phyloP scores from a whole-genome alignment of 2,797 vertebrate genomes.

The Syndactyla subalaris region DNA sequence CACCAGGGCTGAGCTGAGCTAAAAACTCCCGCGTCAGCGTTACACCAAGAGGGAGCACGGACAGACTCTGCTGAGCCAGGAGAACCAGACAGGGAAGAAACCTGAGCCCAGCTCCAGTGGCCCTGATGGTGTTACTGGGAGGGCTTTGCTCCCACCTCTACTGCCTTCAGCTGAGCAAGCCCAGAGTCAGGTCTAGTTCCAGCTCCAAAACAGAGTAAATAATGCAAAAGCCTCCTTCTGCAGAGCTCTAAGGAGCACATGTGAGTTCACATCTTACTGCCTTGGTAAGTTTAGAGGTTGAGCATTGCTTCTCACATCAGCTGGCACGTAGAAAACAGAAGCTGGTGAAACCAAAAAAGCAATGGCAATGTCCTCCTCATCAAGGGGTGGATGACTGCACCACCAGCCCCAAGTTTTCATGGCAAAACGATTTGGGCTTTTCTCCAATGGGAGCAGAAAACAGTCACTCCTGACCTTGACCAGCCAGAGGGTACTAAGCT shows the following conservation, averaged over 20 bases:
- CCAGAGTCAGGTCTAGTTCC: constrained; percentile 1
- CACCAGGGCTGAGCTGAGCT: background rate
- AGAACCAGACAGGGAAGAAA: background rate
- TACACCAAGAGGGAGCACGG: background rate
- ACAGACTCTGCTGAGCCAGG: background rate
- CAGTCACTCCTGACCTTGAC: constrained; percentile 2
- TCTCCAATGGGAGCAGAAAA: background rate
- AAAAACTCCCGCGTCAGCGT: background rate
- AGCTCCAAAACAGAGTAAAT: constrained; percentile 10
- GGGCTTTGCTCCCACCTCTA: background rate
- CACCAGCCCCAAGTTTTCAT: background rate
- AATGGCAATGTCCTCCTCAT: background rate
- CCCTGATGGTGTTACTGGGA: background rate
- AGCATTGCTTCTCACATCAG: background rate
- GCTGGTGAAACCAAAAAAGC: background rate
- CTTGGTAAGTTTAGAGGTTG: background rate
- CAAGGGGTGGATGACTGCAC: background rate
- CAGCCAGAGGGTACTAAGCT: background rate
- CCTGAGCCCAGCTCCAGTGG: background rate
- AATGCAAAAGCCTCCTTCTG: constrained; percentile 25
- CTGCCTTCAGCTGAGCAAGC: background rate
- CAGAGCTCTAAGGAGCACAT: background rate
- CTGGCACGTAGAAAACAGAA: background rate
- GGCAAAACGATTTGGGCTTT: background rate
- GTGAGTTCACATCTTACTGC: background rate